A percentile compares a stretch with the other conserved stretches of the same genome.
Evolutionary conservation across 2,888 invertebrate species (phyloP).

Genomic region (Cerastis leucographa): DNA sequence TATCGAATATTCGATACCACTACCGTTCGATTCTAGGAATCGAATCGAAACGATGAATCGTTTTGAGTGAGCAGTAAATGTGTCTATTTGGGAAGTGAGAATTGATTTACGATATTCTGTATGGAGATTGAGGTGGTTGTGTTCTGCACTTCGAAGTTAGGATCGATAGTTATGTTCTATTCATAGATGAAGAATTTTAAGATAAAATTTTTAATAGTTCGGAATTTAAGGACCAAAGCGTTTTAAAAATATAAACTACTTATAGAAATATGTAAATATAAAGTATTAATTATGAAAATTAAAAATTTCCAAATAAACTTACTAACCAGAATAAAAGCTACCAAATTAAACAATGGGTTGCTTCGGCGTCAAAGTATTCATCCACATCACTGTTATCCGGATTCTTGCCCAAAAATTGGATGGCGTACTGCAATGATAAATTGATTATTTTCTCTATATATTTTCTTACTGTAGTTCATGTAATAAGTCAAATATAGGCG

Average conservation of each 20-base stretch:
- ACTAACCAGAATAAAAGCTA: background rate
- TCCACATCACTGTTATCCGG: background rate
- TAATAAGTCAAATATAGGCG: too few relatives aligned
- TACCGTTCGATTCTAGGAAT: conserved; percentile 55
- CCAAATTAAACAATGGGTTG: too few relatives aligned
- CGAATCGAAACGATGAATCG: conserved; percentile 61
- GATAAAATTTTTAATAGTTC: background rate
- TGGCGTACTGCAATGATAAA: background rate
- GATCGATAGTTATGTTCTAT: background rate
- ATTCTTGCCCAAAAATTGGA: background rate
- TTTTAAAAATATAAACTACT: background rate
- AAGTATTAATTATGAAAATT: too few relatives aligned
- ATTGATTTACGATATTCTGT: conserved; percentile 57
- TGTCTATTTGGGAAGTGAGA: conserved; percentile 54
- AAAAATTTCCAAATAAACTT: background rate
- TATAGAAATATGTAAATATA: too few relatives aligned
- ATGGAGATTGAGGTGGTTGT: conserved; percentile 39
- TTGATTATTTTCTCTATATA: background rate
- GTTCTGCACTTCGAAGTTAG: conserved; percentile 14
- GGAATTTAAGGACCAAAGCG: background rate
- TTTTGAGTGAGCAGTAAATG: conserved; percentile 61
- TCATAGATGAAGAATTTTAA: background rate
- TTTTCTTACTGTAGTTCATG: background rate
- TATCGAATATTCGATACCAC: conserved; percentile 58
- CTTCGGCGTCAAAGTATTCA: background rate